Conservation (phyloP, 1,140 invertebrate species). For the Orius insidiosus region DNA sequence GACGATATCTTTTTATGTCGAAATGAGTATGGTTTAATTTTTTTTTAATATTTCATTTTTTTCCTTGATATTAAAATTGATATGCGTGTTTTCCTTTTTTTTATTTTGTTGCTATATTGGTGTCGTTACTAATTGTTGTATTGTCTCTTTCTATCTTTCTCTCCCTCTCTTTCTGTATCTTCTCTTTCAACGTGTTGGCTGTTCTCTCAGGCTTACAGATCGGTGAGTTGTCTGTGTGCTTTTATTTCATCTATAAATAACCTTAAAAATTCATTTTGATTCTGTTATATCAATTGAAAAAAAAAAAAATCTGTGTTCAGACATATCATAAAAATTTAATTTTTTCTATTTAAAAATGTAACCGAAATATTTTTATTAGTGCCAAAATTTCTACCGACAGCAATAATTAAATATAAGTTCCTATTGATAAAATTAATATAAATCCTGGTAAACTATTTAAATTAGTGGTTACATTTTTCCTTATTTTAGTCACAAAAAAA, state of each 20-base stretch:
- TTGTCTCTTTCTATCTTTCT: constrained; percentile 22
- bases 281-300: no score
- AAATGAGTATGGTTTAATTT: no score
- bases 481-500: background rate
- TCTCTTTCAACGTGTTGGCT: constrained; percentile 21
- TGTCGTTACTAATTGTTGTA: constrained; percentile 19
- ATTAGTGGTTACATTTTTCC: no score
- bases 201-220: constrained; percentile 29
- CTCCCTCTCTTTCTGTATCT: constrained; percentile 17
- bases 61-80: background rate
- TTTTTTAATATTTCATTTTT: no score
- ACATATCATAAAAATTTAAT: background rate
- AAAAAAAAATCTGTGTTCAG: no score
- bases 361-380: background rate
- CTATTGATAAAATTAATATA: no score
- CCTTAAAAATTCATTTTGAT: background rate
- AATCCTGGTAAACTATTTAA: background rate
- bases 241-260: background rate
- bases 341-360: background rate
- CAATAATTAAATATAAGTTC: no score
- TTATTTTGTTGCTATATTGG: constrained; percentile 10
- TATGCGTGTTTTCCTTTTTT: constrained; percentile 8
- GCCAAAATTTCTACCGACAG: background rate
- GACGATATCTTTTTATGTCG: no score
- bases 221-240: constrained; percentile 27